Evolutionary conservation across 2,888 invertebrate genomes (phyloP).

Genomic region (Nomada flava): DNA sequence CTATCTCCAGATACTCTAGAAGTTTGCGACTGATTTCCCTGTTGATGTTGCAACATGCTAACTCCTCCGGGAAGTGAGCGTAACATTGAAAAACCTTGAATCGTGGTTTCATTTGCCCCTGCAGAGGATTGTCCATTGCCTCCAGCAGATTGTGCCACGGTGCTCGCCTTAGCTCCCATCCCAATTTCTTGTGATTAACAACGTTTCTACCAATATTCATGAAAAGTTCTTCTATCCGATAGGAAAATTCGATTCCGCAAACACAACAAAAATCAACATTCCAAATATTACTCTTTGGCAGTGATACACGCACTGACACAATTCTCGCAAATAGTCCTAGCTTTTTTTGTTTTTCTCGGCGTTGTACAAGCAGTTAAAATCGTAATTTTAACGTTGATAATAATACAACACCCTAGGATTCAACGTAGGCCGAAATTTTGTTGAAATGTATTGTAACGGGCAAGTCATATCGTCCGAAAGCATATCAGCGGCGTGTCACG

Average conservation of each 20-base stretch:
- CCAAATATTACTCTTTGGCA: constrained; percentile 64
- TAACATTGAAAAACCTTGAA: constrained; percentile 88
- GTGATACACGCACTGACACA: constrained; percentile 68
- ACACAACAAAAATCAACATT: constrained; percentile 46
- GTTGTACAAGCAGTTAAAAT: constrained; percentile 14
- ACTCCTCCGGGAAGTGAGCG: constrained; percentile 89
- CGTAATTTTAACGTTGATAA: constrained; percentile 39
- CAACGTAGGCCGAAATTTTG: constrained; percentile 78
- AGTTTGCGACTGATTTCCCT: constrained; percentile 80
- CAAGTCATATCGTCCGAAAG: constrained; percentile 79
- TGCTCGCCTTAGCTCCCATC: constrained; percentile 95
- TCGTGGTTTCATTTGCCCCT: constrained; percentile 87
- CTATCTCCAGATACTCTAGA: constrained; percentile 81
- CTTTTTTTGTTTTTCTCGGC: constrained; percentile 25
- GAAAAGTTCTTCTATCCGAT: constrained; percentile 11
- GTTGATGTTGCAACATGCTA: constrained; percentile 89
- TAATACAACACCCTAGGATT: constrained; percentile 72
- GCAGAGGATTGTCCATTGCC: constrained; percentile 90
- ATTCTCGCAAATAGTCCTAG: constrained; percentile 60
- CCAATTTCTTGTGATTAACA: constrained; percentile 45
- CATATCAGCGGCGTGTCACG: constrained; percentile 75
- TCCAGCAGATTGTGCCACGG: constrained; percentile 85
- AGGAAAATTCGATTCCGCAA: constrained; percentile 33
- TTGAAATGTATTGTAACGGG: constrained; percentile 74
- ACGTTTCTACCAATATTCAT: constrained; percentile 17